Evolutionary conservation across 2,888 invertebrate genomes (phyloP).

Genomic region (Callimorpha dominula): DNA sequence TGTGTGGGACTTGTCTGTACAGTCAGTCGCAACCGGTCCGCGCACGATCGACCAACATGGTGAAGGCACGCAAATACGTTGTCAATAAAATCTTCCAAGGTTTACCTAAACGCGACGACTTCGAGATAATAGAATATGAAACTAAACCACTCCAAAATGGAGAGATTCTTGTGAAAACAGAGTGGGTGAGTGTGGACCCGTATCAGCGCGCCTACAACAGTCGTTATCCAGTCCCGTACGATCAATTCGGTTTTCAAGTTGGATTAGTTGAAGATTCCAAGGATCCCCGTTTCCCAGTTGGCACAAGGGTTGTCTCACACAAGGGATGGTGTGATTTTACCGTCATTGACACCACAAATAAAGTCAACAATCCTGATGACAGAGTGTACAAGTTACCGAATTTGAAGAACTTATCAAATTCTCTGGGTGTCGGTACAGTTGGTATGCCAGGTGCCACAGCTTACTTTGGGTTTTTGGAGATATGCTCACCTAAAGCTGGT

Average conservation of each 20-base stretch:
- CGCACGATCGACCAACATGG: slow-evolving; percentile 60
- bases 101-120: slow-evolving; percentile 85
- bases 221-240: slow-evolving; percentile 54
- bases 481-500: slow-evolving; percentile 90
- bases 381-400: slow-evolving; percentile 81
- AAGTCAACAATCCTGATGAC: slow-evolving; percentile 26
- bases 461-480: slow-evolving; percentile 90
- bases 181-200: slow-evolving; percentile 67
- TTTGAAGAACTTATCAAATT: slow-evolving; percentile 82
- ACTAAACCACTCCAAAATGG: slow-evolving; percentile 62
- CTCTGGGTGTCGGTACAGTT: slow-evolving; percentile 69
- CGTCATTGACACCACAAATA: slow-evolving; percentile 19
- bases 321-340: slow-evolving; percentile 63
- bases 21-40: slow-evolving; percentile 26
- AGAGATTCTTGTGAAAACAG: slow-evolving; percentile 68
- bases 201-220: slow-evolving; percentile 55
- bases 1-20: neutral
- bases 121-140: slow-evolving; percentile 87
- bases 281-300: slow-evolving; percentile 87
- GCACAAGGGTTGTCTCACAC: slow-evolving; percentile 85
- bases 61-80: slow-evolving; percentile 81
- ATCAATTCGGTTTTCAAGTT: slow-evolving; percentile 63
- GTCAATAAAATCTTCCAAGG: slow-evolving; percentile 84
- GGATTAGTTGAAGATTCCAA: slow-evolving; percentile 87
- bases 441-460: slow-evolving; percentile 78